Base-by-base conservation (phyloP, 2,888 invertebrate species). In the Hypomecis punctinalis region DNA sequence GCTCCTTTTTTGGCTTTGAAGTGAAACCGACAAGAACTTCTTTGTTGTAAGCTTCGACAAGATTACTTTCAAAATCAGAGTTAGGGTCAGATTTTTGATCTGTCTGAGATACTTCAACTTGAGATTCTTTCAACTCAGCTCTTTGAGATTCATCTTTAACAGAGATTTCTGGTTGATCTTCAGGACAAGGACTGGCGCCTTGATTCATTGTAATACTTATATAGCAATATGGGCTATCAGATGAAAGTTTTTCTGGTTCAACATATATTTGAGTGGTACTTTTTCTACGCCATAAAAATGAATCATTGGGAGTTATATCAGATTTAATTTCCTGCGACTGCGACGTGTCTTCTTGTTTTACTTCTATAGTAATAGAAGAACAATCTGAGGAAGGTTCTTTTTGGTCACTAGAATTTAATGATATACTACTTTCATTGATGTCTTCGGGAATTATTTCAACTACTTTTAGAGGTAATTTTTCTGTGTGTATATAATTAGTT, bases 251-350 rank as follows among this genome's bases (percentile, higher is more conserved):
- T 56, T 91, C 92, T 47, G 82, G 79, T 53, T 93, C 93, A 1
- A 86, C 85, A 74, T 90, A 91, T 69, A 88, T 84, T 76, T 88
- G 90, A 49, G 85, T 84, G 67, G 75, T 84, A 71, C 89, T 90
- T 82, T 92, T 94, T 66, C 92, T 82, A 62, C 94, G 93, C 94
- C 95, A 95, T 43, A 96, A 84, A 82, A 96, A 96, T 5, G 96
- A 96, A 70, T 93, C 93, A 76, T 96, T 96, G 1, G 95, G 95
- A 73, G 94, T 90, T 61, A 94, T 90, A 10, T 80, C 83, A 23
- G 88, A 76, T 72, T 79, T 85, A 9, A 90, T 75, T 51, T 89
- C 88, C 76, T 88, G 80, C 68, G 56, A 39, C 40, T 84, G 82
- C 7, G 70, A 53, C 39, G 81, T 79, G 63, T 83, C 83, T 61